Evolutionary conservation across 2,797 vertebrate genomes (phyloP).

Genomic region (Cyprinodon diabolis): DNA sequence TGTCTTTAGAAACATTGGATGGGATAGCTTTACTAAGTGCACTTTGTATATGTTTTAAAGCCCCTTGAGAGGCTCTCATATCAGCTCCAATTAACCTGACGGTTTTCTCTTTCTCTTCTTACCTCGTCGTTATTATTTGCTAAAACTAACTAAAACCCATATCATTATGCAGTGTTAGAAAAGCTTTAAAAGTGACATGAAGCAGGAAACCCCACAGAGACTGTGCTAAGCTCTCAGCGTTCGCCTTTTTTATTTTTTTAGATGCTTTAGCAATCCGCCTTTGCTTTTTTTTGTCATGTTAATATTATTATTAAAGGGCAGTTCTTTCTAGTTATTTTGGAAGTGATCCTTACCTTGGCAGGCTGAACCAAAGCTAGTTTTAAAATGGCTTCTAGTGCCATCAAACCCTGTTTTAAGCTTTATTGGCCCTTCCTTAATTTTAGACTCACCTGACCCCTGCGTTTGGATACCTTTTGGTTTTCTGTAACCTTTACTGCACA

Average conservation of each 20-base stretch:
- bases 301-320: conserved; percentile 44
- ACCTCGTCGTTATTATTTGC: conserved; percentile 65
- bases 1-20: conserved; percentile 58
- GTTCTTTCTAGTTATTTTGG: conserved; percentile 55
- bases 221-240: conserved; percentile 31
- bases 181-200: conserved; percentile 76
- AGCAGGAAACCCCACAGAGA: conserved; percentile 69
- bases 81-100: conserved; percentile 77
- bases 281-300: conserved; percentile 16
- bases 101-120: conserved; percentile 60
- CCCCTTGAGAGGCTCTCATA: conserved; percentile 72
- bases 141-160: conserved; percentile 59
- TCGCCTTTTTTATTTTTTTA: conserved; percentile 71
- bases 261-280: conserved; percentile 28
- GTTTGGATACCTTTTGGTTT: conserved; percentile 35
- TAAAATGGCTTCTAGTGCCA: conserved; percentile 59
- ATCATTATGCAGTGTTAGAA: conserved; percentile 81
- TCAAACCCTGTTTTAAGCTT: conserved; percentile 67
- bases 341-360: conserved; percentile 59
- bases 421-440: conserved; percentile 67
- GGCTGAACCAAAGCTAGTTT: conserved; percentile 82
- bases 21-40: conserved; percentile 87
- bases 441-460: conserved; percentile 42
- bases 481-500: conserved; percentile 27
- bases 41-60: conserved; percentile 80